Percentiles rank a stretch among this genome's conserved stretches.
phyloP scores from a whole-genome alignment of 2,113 vertebrate genomes.

The Vireo altiloquus region DNA sequence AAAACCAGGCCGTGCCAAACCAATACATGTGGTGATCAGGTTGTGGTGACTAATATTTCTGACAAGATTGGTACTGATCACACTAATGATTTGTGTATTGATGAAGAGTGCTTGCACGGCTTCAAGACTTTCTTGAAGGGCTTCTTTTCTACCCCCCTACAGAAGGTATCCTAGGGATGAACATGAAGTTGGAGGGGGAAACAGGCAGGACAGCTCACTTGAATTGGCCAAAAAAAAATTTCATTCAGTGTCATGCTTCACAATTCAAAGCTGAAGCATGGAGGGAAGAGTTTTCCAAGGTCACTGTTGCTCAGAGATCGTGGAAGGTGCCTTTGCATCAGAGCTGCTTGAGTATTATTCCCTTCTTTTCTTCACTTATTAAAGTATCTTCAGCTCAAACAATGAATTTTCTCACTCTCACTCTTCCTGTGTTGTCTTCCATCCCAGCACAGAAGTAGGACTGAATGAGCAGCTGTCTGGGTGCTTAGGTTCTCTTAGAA shows the following conservation, averaged over 20 bases:
- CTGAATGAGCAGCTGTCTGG: background rate
- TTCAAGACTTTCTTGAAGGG: background rate
- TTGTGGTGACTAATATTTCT: background rate
- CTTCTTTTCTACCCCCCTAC: background rate
- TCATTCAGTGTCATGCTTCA: background rate
- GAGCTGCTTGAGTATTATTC: background rate
- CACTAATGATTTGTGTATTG: background rate
- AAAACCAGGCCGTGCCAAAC: background rate
- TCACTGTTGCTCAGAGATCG: background rate
- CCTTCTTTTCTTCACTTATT: background rate
- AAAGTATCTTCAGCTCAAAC: background rate
- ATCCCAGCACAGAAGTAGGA: accelerated
- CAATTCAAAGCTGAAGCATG: background rate
- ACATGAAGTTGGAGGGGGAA: background rate
- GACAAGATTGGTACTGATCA: background rate
- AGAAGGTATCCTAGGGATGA: background rate
- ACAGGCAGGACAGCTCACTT: background rate
- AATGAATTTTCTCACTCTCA: background rate
- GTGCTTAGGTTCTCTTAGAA: background rate
- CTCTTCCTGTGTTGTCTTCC: background rate
- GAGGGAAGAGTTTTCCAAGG: background rate
- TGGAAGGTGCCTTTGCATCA: background rate
- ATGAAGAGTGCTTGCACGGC: background rate
- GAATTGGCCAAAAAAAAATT: background rate
- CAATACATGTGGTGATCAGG: background rate